Percentiles rank a stretch among this genome's conserved stretches.
These are phyloP conservation scores for Lasioglossum figueresi DNA, from an alignment of 2,888 invertebrate species.

Conservation along the genomic window DNA sequence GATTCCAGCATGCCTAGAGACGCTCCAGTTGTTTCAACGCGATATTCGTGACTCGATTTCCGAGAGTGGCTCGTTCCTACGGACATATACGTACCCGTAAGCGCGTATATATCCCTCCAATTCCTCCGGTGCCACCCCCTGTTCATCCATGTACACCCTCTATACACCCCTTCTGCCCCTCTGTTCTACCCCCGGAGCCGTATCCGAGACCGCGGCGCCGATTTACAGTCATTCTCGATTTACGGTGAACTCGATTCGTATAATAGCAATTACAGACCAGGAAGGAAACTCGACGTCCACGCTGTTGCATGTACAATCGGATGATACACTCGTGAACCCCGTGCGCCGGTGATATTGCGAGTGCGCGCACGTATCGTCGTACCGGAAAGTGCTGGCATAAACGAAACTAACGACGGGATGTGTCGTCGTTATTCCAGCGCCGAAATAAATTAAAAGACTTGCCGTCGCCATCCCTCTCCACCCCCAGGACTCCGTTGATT, in stretches of 20 bases:
- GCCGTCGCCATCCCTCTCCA: constrained; percentile 5
- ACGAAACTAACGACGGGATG: constrained; percentile 54
- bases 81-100: constrained; percentile 20
- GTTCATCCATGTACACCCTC: neutral
- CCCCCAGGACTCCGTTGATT: constrained; percentile 56
- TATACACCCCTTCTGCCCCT: neutral
- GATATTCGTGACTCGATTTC: constrained; percentile 81
- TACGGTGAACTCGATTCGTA: constrained; percentile 57
- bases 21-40: constrained; percentile 77
- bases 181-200: constrained; percentile 23
- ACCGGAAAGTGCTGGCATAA: constrained; percentile 38
- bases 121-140: neutral
- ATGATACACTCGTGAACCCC: constrained; percentile 5
- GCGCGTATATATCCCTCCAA: constrained; percentile 39
- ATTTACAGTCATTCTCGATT: constrained; percentile 54
- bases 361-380: constrained; percentile 23
- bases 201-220: constrained; percentile 35
- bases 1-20: constrained; percentile 71
- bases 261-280: constrained; percentile 40
- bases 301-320: constrained; percentile 37
- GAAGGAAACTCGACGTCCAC: constrained; percentile 33
- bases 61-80: constrained; percentile 69
- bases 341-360: constrained; percentile 13
- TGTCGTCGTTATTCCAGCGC: constrained; percentile 46
- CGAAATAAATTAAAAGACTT: constrained; percentile 64